Evolutionary conservation across 2,113 vertebrate species (phyloP), one percentile per base, ranked within the genome.

Genomic region (Thomomys bottae): DNA sequence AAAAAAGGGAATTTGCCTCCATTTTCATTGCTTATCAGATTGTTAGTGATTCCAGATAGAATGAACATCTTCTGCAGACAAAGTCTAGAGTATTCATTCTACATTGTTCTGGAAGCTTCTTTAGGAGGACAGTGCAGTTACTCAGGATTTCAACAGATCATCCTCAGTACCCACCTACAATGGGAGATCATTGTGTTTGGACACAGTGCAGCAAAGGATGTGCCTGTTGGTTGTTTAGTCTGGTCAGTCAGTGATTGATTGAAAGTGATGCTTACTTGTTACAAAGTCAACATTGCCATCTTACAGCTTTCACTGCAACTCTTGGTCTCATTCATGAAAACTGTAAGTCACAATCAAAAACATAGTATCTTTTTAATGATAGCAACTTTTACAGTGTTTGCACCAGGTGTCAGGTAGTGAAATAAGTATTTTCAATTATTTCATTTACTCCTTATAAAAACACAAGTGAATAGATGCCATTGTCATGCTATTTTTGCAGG

Each of bases 371-470:
- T 54, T 54, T 54, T 54, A 54, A 54, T 54, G 4, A 57, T 18
- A 54, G 2, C 57, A 68, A 70, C 38, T 76, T 87, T 23, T 77
- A 72, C 63, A 12, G 17, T 21, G 72, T 1, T 59, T 28, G 81
- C 83, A 45, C 1, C 32, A 70, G 10, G 4, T 92, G 17, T 45
- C 26, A 73, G 38, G 11, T 57, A 32, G 28, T 61, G 11, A 15
- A 59, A 6, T 67, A 67, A 78, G 28, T 5, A 54, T 30, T 93
- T 94, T 76, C 54, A 21, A n/a, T 73, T 64, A 36, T 49, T 10
- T 86, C 3, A 64, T 85, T 84, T 88, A 80, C 14, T 63, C 2
- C 42, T 90, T 17, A 80, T 84, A 77, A 87, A 84, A 89, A 3
- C 11, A 67, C 24, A 78, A 11, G 86, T 68, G 82, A 70, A 26